Conservation (phyloP, 30 jellyfish, hydroid and myxozoan species). For the Turritopsis dohrnii region DNA sequence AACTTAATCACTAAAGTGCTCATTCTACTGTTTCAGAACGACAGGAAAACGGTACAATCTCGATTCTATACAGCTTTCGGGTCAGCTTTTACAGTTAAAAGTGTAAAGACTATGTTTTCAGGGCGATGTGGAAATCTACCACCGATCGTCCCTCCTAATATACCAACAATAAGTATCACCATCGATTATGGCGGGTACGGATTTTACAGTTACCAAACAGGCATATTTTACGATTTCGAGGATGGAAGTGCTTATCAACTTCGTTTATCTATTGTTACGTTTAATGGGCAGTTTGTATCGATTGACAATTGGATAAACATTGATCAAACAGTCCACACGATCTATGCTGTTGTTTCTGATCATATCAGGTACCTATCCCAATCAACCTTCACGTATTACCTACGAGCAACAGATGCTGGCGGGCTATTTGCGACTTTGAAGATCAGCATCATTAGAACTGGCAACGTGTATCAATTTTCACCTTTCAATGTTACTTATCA, state of each 20-base stretch:
- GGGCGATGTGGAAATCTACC: constrained; percentile 73
- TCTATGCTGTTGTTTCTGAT: constrained; percentile 46
- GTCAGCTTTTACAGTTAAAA: constrained; percentile 34
- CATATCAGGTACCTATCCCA: constrained; percentile 14
- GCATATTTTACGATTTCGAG: constrained; percentile 70
- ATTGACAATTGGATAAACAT: constrained; percentile 35
- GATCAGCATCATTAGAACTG: constrained; percentile 24
- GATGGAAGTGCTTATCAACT: constrained; percentile 65
- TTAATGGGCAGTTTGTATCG: background rate
- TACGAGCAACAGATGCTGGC: constrained; percentile 67
- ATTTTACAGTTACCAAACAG: constrained; percentile 21
- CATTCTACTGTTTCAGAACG: constrained; percentile 3
- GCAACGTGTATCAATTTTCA: constrained; percentile 20
- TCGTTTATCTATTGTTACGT: background rate
- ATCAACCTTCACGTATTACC: constrained; percentile 30
- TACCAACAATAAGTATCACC: constrained; percentile 19
- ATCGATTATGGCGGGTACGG: constrained; percentile 58
- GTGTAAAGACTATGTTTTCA: constrained; percentile 56
- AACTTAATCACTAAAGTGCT: constrained; percentile 23
- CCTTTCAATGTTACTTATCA: constrained; percentile 59
- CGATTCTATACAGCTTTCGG: constrained; percentile 20
- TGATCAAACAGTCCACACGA: constrained; percentile 2
- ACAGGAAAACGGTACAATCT: background rate
- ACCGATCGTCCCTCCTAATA: constrained; percentile 38
- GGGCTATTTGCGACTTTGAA: constrained; percentile 43